Evolutionary conservation across 2,888 invertebrate genomes (phyloP).

Genomic region (Aplocera efformata): DNA sequence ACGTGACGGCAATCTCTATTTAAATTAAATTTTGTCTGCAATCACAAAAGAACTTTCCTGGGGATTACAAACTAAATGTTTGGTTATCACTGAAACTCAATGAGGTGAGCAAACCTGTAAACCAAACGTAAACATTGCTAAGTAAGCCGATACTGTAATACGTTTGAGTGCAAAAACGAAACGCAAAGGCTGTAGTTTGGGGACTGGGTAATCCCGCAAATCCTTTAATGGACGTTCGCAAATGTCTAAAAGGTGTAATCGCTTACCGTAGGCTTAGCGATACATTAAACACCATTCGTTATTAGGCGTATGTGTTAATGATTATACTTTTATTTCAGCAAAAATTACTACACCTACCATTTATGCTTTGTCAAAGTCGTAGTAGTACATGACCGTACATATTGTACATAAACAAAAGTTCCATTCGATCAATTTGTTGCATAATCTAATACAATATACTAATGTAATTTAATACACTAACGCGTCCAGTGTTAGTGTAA

Average conservation of each 20-base stretch:
- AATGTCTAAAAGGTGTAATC: conserved; percentile 59
- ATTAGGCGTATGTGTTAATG: conserved; percentile 13
- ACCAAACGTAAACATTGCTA: conserved; percentile 22
- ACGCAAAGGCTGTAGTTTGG: conserved; percentile 37
- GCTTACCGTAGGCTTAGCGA: conserved; percentile 32
- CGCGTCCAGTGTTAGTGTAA: too few relatives aligned
- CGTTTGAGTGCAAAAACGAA: conserved; percentile 45
- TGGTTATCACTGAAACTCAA: conserved; percentile 14
- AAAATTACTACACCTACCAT: too few relatives aligned
- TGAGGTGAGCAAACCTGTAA: conserved; percentile 25
- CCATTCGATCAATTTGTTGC: too few relatives aligned
- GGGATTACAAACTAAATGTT: not conserved
- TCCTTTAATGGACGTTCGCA: conserved; percentile 67
- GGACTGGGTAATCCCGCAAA: conserved; percentile 57
- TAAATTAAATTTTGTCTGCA: too few relatives aligned
- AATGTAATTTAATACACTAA: too few relatives aligned
- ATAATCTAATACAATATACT: too few relatives aligned
- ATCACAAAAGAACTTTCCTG: not conserved
- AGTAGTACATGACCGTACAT: too few relatives aligned
- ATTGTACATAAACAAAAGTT: too few relatives aligned
- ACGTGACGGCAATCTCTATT: too few relatives aligned
- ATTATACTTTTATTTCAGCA: too few relatives aligned
- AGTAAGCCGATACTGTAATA: conserved; percentile 34
- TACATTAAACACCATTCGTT: conserved; percentile 21
- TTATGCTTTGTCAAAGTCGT: too few relatives aligned